Evolutionary conservation across 2,113 vertebrate genomes (phyloP).

Genomic region (Genyomyrus donnyi): DNA sequence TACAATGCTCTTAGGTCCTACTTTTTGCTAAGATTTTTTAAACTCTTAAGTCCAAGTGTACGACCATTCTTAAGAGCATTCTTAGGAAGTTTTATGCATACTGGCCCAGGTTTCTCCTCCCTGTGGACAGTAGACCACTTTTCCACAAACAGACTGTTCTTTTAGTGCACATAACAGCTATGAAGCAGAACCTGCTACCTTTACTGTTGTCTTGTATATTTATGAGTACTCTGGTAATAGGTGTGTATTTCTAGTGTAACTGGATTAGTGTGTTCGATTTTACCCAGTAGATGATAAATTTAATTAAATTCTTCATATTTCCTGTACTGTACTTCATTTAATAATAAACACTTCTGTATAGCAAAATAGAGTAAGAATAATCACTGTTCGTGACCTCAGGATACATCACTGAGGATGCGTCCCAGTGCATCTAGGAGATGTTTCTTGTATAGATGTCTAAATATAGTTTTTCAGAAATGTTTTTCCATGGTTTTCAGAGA

Average conservation of each 20-base stretch:
- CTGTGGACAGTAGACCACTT: neutral
- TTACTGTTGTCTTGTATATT: neutral
- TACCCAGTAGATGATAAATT: too few relatives aligned
- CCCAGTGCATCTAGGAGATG: too few relatives aligned
- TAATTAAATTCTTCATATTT: neutral
- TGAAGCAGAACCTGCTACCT: neutral
- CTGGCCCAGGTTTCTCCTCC: neutral
- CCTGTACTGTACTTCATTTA: neutral
- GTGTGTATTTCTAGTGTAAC: neutral
- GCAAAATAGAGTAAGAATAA: neutral
- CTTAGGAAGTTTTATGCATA: too few relatives aligned
- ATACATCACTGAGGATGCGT: too few relatives aligned
- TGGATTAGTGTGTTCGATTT: neutral
- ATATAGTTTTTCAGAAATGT: neutral
- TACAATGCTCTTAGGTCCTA: too few relatives aligned
- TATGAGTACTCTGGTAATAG: neutral
- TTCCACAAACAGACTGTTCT: neutral
- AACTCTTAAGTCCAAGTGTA: too few relatives aligned
- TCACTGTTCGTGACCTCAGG: neutral
- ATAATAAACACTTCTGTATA: neutral
- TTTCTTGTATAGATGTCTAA: neutral
- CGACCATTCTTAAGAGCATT: too few relatives aligned
- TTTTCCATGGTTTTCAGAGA: slow-evolving; percentile 43
- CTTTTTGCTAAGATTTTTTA: too few relatives aligned
- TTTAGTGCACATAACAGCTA: neutral